Percentiles rank a stretch among this genome's conserved stretches.
Conservation (phyloP, 2,888 invertebrate species). For the Dascillus cervinus region DNA sequence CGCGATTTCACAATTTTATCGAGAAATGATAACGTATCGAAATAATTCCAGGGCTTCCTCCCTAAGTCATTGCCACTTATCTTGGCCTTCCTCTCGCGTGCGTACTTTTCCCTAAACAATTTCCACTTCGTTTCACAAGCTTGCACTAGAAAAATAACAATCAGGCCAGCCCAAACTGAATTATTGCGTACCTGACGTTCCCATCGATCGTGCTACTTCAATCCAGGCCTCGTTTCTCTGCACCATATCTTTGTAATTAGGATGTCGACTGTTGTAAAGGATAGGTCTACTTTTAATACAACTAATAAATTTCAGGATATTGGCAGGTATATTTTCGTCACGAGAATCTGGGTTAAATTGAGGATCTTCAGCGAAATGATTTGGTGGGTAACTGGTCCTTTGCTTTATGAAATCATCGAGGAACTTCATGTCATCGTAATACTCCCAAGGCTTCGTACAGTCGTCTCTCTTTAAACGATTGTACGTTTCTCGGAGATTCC, state of each 20-base stretch:
- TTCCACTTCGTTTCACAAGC: constrained; percentile 31
- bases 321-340: constrained; percentile 3
- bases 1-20: constrained; percentile 18
- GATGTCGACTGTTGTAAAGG: constrained; percentile 36
- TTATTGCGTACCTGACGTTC: constrained; percentile 17
- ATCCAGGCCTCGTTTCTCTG: constrained; percentile 38
- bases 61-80: constrained; percentile 15
- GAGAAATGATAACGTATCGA: constrained; percentile 19
- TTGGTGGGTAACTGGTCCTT: constrained; percentile 6
- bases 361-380: neutral
- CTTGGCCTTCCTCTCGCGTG: constrained; percentile 33
- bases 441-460: constrained; percentile 16
- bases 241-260: constrained; percentile 35
- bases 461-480: constrained; percentile 14
- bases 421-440: constrained; percentile 24
- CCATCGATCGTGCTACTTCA: constrained; percentile 27
- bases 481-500: constrained; percentile 20
- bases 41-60: constrained; percentile 20
- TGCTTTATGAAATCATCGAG: constrained; percentile 18
- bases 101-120: constrained; percentile 39
- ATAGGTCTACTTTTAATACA: constrained; percentile 33
- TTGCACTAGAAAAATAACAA: constrained; percentile 13
- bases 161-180: neutral
- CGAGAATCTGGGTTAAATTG: constrained; percentile 1
- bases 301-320: constrained; percentile 26